Conservation (phyloP, 1,140 invertebrate genomes). For the silkworm (Bombyx mori) region ASM3026992v2 NC_085128.1:13036501-13037000, state of each 20-base stretch:
- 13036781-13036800: constrained; percentile 26
- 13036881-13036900: constrained; percentile 3
- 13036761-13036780: constrained; percentile 12
- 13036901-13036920: not conserved
- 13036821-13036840: constrained; percentile 23
- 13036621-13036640: not conserved
- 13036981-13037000: no score
- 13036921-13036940: constrained; percentile 12
- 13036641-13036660: not conserved
- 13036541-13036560: not conserved
- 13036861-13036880: constrained; percentile 23
- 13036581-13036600: not conserved
- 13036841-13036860: constrained; percentile 19
- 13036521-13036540: constrained; percentile 6
- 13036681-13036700: constrained; percentile 12
- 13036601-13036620: not conserved
- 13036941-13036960: constrained; percentile 22
- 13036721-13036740: constrained; percentile 15
- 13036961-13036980: constrained; percentile 27
- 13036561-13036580: not conserved
- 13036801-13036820: constrained; percentile 25
- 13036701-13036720: constrained; percentile 11
- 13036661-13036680: constrained; percentile 7
- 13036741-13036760: constrained; percentile 17
- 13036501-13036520: constrained; percentile 35